phyloP scores from a whole-genome alignment of 2,797 vertebrate species.

The Anniella stebbinsi region DNA sequence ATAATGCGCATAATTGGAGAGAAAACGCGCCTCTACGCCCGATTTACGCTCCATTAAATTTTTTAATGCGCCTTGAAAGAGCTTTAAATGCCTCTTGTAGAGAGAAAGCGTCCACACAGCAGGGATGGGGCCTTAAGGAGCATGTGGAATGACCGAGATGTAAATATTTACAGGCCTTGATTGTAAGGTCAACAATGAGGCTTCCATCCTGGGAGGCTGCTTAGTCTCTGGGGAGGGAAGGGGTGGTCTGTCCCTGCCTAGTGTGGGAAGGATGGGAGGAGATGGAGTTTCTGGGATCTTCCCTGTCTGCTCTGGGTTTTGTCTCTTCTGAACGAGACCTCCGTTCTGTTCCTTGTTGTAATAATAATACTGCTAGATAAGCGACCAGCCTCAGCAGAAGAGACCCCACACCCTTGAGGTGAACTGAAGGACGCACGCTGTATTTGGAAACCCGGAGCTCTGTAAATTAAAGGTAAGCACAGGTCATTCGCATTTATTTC shows the following conservation, averaged over 20 bases:
- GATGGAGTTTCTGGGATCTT: conserved; percentile 4
- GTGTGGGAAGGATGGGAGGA: conserved; percentile 14
- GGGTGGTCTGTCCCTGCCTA: background rate
- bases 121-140: background rate
- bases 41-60: too few species aligned
- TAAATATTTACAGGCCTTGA: conserved; percentile 35
- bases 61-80: too few species aligned
- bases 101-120: too few species aligned
- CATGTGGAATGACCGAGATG: conserved; percentile 33
- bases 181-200: conserved; percentile 1
- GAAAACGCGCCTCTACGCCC: too few species aligned
- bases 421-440: background rate
- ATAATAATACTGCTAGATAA: background rate
- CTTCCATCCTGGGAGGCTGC: background rate
- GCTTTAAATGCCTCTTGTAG: too few species aligned
- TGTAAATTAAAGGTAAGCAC: conserved; percentile 13
- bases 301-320: background rate
- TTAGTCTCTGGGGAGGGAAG: background rate
- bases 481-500: background rate
- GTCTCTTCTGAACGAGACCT: background rate
- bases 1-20: too few species aligned
- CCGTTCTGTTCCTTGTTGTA: background rate
- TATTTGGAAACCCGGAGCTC: background rate
- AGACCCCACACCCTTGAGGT: background rate
- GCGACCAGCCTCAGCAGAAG: background rate